Conservation (phyloP, 2,888 invertebrate species). For the Julus scanicus region DNA sequence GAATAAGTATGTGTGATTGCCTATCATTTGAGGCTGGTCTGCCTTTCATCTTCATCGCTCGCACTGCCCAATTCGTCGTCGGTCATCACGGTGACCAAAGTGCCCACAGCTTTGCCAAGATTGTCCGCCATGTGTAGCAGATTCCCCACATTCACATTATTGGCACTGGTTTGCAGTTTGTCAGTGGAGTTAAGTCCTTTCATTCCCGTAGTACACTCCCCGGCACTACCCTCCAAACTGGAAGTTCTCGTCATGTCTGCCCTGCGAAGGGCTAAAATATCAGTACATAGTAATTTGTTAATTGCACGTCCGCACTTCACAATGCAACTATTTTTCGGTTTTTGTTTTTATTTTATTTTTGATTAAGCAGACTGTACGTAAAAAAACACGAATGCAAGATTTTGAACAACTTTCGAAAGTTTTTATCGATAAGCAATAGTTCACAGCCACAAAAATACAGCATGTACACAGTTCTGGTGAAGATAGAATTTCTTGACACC, state of each 20-base stretch:
- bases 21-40: conserved; percentile 50
- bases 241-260: conserved; percentile 47
- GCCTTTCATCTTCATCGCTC: conserved; percentile 53
- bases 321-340: background rate
- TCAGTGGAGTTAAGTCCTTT: conserved; percentile 58
- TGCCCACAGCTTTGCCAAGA: conserved; percentile 86
- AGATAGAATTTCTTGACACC: too few relatives aligned
- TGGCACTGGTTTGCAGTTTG: conserved; percentile 64
- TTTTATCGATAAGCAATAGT: too few relatives aligned
- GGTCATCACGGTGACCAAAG: conserved; percentile 88
- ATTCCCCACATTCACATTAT: conserved; percentile 71
- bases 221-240: conserved; percentile 45
- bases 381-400: too few relatives aligned
- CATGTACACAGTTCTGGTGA: too few relatives aligned
- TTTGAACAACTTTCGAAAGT: too few relatives aligned
- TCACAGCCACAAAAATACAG: too few relatives aligned
- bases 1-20: conserved; percentile 41
- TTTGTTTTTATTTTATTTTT: background rate
- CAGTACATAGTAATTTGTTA: conserved; percentile 4
- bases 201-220: conserved; percentile 7
- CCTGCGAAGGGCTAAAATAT: conserved; percentile 51
- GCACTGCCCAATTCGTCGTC: conserved; percentile 72
- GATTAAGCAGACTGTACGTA: background rate
- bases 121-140: conserved; percentile 88
- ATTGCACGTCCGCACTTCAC: conserved; percentile 12